Evolutionary conservation across 2,797 vertebrate genomes (phyloP).

Genomic region (Cirrhinus mrigala): DNA sequence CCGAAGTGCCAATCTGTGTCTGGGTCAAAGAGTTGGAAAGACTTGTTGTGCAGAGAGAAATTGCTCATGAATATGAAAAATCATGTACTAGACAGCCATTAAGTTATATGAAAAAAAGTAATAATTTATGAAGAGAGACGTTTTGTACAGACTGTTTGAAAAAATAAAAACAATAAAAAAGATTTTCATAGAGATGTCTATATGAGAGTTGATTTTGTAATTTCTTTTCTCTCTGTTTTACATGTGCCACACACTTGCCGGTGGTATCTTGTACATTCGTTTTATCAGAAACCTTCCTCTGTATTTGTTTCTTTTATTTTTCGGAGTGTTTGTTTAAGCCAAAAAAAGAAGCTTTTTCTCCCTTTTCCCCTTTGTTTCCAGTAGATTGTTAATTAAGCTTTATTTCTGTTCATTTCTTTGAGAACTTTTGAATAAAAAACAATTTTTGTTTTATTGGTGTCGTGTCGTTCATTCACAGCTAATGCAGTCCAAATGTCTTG

Average conservation of each 20-base stretch:
- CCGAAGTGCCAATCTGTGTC: constrained; percentile 90
- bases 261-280: constrained; percentile 95
- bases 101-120: constrained; percentile 91
- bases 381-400: constrained; percentile 94
- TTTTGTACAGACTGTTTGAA: constrained; percentile 98
- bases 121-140: constrained; percentile 99
- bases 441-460: constrained; percentile 63
- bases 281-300: constrained; percentile 89
- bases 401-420: constrained; percentile 93
- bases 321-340: constrained; percentile 92
- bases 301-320: constrained; percentile 81
- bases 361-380: constrained; percentile 78
- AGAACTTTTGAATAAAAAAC: constrained; percentile 94
- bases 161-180: constrained; percentile 81
- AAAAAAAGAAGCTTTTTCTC: constrained; percentile 82
- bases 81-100: constrained; percentile 97
- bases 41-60: constrained; percentile 83
- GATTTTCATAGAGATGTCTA: constrained; percentile 98
- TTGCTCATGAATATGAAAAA: constrained; percentile 89
- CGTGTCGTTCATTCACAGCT: constrained; percentile 59
- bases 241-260: constrained; percentile 94
- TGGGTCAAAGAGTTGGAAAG: constrained; percentile 90
- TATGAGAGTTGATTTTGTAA: constrained; percentile 95
- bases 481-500: not conserved
- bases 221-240: constrained; percentile 91